Conservation (phyloP, 2,888 invertebrate species). For the Calameuta pallipes region DNA sequence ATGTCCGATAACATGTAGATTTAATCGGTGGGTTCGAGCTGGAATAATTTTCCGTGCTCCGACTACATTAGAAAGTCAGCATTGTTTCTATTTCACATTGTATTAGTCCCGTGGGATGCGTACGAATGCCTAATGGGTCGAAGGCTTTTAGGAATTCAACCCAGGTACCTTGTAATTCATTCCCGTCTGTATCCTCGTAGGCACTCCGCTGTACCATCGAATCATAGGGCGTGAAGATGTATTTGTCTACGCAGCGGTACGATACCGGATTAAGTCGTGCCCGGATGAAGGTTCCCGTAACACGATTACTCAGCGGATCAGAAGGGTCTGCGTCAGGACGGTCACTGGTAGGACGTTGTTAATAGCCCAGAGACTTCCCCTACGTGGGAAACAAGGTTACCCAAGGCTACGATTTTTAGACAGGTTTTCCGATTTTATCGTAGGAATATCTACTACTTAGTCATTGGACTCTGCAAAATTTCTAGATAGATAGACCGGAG, state of each 20-base stretch:
- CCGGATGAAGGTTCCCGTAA: not conserved
- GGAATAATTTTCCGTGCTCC: not conserved
- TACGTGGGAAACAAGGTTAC: not conserved
- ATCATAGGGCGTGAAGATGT: not conserved
- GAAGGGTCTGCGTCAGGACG: not conserved
- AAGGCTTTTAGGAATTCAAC: not conserved
- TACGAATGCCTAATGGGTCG: not conserved
- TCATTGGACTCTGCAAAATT: not conserved
- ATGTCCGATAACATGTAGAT: not conserved
- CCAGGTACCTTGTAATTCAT: not conserved
- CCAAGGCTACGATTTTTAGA: not conserved
- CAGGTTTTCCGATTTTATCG: not conserved
- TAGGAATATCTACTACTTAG: not conserved
- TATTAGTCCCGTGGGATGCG: not conserved
- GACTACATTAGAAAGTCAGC: not conserved
- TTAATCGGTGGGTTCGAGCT: not conserved
- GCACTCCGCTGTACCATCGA: not conserved
- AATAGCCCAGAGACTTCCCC: not conserved
- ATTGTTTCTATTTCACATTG: not conserved
- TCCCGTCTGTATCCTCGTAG: not conserved
- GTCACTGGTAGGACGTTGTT: not conserved
- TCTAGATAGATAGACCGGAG: not conserved
- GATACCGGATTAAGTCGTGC: not conserved
- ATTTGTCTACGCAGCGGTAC: not conserved
- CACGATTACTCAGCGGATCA: not conserved